Evolutionary conservation across 2,888 invertebrate genomes (phyloP), one percentile per base, ranked within the genome.

Genomic region (Pilophorus perplexus): DNA sequence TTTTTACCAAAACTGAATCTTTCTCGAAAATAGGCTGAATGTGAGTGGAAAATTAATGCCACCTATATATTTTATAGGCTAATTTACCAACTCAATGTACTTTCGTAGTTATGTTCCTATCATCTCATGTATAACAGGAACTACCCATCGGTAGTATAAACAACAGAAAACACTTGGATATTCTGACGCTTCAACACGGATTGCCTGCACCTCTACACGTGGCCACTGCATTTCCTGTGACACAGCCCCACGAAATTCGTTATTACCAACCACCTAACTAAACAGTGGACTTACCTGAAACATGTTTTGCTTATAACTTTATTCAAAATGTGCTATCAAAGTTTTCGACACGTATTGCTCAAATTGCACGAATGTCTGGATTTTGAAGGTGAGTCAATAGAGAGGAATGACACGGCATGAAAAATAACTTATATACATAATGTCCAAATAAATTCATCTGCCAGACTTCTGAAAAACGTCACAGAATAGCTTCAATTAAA

Each of bases 361-460:
- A n/a, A n/a, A n/a, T 54, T 54, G 54, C 54, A 38, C 57, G 57
- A 57, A 22, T 38, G 38, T 57, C 57, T 38, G 57, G 38, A 57
- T 37, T 38, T 27, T 38, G 38, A 37, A 57, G 38, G 57, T 54
- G 54, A 54, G 54, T 54, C 38, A 52, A 28, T 28, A 25, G 23
- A 40, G 40, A 38, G 57, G 38, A 57, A 57, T 38, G 57, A 57
- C 18, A 40, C 57, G 40, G 57, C 38, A 38, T 25, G 38, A n/a
- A n/a, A n/a, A n/a, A n/a, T n/a, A n/a, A n/a, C n/a, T n/a, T n/a
- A n/a, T n/a, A n/a, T n/a, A n/a, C n/a, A n/a, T n/a, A n/a, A n/a
- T n/a, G n/a, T n/a, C n/a, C n/a, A n/a, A n/a, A n/a, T n/a, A n/a
- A n/a, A n/a, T n/a, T n/a, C n/a, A n/a, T n/a, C n/a, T n/a, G n/a